phyloP scores from a whole-genome alignment of 37 sponge, comb jelly and placozoan genomes.

The Beroe forskalii region DNA sequence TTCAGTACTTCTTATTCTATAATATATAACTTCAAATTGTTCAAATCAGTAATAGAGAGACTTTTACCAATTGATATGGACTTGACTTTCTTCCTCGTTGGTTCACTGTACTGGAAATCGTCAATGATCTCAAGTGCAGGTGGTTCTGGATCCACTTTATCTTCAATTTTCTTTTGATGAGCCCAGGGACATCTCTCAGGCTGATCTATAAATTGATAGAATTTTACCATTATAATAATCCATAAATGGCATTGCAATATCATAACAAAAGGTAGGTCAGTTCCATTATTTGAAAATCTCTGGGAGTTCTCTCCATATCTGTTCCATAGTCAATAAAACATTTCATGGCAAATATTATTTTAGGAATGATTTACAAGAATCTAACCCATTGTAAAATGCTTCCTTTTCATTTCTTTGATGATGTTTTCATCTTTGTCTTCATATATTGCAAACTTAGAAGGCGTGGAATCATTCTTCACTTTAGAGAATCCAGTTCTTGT shows the following conservation, averaged over 20 bases:
- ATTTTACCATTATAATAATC: no score
- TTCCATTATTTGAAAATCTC: no score
- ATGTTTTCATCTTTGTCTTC: neutral
- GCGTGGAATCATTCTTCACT: neutral
- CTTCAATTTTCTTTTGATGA: neutral
- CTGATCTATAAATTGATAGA: neutral
- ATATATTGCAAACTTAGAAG: neutral
- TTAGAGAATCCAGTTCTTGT: neutral
- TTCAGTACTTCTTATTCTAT: no score
- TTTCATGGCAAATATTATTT: neutral
- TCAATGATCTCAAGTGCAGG: constrained; percentile 13
- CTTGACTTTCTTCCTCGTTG: neutral
- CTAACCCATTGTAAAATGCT: constrained; percentile 10
- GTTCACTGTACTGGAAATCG: neutral
- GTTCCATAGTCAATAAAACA: neutral
- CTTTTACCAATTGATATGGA: neutral
- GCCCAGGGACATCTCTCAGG: constrained; percentile 53
- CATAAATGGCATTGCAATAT: no score
- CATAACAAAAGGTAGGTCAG: no score
- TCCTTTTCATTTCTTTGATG: constrained; percentile 15
- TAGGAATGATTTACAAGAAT: neutral
- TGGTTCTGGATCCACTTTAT: neutral
- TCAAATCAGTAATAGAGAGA: no score
- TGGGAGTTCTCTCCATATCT: neutral
- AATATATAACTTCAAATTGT: no score